Percentiles rank a stretch among this genome's conserved stretches.
Evolutionary conservation across 1,140 invertebrate species (phyloP).

Genomic region (Anastatus disparis): DNA sequence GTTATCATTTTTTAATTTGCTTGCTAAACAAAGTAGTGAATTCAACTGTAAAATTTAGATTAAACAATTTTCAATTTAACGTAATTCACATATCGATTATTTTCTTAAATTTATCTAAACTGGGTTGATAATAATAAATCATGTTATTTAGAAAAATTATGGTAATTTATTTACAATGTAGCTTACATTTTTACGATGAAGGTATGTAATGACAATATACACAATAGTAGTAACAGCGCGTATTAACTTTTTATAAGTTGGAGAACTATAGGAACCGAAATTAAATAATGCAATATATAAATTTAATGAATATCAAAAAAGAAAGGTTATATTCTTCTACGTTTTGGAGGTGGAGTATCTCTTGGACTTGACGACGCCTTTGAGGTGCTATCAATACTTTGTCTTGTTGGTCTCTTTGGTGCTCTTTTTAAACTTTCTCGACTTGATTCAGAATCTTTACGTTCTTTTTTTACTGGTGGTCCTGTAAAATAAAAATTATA

Average conservation of each 20-base stretch:
- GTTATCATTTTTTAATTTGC: too few relatives aligned
- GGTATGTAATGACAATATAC: slow-evolving; percentile 36
- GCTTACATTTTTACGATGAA: slow-evolving; percentile 39
- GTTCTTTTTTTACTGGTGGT: slow-evolving; percentile 59
- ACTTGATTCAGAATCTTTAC: slow-evolving; percentile 62
- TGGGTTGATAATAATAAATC: neutral
- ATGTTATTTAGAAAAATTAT: slow-evolving; percentile 38
- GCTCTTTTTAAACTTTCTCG: slow-evolving; percentile 60
- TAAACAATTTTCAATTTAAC: too few relatives aligned
- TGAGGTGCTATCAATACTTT: slow-evolving; percentile 60
- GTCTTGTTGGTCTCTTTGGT: slow-evolving; percentile 63
- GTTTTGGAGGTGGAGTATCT: slow-evolving; percentile 63
- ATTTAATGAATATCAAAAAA: slow-evolving; percentile 28
- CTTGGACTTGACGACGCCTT: slow-evolving; percentile 63
- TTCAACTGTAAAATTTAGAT: too few relatives aligned
- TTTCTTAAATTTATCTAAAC: neutral
- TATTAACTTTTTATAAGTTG: slow-evolving; percentile 29
- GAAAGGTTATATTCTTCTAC: slow-evolving; percentile 59
- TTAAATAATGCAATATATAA: slow-evolving; percentile 35
- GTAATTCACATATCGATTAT: too few relatives aligned
- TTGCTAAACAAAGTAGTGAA: too few relatives aligned
- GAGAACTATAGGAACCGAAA: slow-evolving; percentile 35
- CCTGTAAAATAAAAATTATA: slow-evolving; percentile 43
- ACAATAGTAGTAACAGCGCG: slow-evolving; percentile 35
- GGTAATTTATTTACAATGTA: slow-evolving; percentile 45